Conservation (phyloP, 2,797 vertebrate species). For the Coreius guichenoti region DNA sequence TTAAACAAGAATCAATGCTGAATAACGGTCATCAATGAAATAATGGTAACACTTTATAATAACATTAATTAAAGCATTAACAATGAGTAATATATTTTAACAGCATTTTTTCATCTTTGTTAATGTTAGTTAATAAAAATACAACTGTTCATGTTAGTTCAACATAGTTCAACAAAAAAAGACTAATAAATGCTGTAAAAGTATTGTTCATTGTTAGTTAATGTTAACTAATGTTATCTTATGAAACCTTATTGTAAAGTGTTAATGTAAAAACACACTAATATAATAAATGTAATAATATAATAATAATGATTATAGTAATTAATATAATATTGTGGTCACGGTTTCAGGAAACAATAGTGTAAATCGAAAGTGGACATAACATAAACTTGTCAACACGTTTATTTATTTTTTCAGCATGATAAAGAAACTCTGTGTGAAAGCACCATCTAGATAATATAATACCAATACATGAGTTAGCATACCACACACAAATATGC, state of each 20-base stretch:
- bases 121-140: neutral
- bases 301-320: neutral
- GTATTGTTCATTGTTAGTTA: neutral
- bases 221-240: neutral
- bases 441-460: conserved; percentile 4
- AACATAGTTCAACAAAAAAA: neutral
- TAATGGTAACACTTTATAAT: neutral
- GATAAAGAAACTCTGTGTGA: neutral
- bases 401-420: neutral
- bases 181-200: neutral
- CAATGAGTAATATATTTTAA: neutral
- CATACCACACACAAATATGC: conserved; percentile 12
- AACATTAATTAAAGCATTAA: neutral
- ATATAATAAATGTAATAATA: neutral
- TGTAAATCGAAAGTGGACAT: neutral
- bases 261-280: neutral
- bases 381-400: neutral
- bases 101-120: neutral
- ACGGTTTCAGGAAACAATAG: neutral
- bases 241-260: neutral
- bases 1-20: neutral
- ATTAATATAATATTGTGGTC: neutral
- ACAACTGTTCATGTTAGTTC: neutral
- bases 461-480: conserved; percentile 46
- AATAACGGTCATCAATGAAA: neutral